Conservation (phyloP, 2,113 vertebrate genomes). For the Podilymbus podiceps region DNA sequence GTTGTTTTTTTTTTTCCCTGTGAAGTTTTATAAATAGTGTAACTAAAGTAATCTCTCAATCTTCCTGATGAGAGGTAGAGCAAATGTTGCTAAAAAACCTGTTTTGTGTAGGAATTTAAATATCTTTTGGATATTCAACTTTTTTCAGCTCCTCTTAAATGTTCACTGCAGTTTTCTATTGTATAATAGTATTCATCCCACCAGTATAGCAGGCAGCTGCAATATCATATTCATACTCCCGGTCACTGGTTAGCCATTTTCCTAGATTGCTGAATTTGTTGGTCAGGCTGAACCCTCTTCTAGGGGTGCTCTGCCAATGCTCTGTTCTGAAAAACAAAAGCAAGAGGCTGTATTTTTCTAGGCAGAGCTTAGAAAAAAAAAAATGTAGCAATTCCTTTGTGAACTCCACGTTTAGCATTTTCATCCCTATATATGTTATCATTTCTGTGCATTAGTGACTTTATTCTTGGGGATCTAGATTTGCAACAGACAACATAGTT, state of each 20-base stretch:
- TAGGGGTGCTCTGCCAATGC: not conserved
- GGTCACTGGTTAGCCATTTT: not conserved
- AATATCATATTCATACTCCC: not conserved
- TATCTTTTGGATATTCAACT: not conserved
- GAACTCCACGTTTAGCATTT: not conserved
- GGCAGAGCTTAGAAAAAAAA: not conserved
- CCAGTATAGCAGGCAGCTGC: accelerated
- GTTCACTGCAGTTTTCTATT: not conserved
- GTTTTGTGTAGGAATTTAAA: not conserved
- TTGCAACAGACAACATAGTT: not conserved
- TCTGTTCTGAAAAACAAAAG: not conserved
- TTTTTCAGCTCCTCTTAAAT: not conserved
- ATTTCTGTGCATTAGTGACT: not conserved
- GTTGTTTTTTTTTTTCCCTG: not conserved
- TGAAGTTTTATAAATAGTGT: not conserved
- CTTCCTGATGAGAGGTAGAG: not conserved
- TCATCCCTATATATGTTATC: not conserved
- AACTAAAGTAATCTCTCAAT: not conserved
- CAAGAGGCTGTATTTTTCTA: not conserved
- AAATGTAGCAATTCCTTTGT: not conserved
- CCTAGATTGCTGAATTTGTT: accelerated
- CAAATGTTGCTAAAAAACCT: not conserved
- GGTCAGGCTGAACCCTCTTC: not conserved
- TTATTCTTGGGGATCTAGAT: not conserved
- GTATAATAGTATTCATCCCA: not conserved